Percentiles rank a stretch among this genome's conserved stretches.
Conservation (phyloP, 1,140 invertebrate species). For the Goniozus legneri region DNA sequence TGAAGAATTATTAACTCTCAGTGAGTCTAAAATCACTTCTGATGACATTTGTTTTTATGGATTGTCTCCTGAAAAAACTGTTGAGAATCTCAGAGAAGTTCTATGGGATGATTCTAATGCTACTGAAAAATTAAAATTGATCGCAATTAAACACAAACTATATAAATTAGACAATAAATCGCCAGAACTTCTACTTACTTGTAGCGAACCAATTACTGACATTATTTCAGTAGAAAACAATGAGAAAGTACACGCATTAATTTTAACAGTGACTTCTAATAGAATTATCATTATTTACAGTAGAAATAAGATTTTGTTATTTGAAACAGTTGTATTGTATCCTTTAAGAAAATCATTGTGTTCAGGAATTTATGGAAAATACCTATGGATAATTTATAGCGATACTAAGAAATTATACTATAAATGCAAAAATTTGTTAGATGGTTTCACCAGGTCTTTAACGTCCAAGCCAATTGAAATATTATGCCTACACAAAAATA, state of each 20-base stretch:
- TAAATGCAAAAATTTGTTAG: constrained; percentile 17
- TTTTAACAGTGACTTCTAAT: constrained; percentile 24
- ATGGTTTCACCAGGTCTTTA: too few relatives aligned
- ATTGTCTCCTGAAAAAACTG: constrained; percentile 7
- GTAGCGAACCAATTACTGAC: constrained; percentile 20
- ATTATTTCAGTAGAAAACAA: constrained; percentile 26
- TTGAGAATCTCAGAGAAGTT: constrained; percentile 12
- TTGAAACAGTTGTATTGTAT: constrained; percentile 28
- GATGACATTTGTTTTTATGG: not conserved
- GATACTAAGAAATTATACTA: constrained; percentile 27
- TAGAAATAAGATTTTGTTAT: constrained; percentile 17
- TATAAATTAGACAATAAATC: constrained; percentile 13
- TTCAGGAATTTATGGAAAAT: constrained; percentile 19
- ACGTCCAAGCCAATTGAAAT: too few relatives aligned
- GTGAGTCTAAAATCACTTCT: not conserved
- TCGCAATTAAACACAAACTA: constrained; percentile 26
- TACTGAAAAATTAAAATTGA: constrained; percentile 22
- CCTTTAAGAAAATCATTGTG: constrained; percentile 19
- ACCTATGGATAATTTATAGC: constrained; percentile 33
- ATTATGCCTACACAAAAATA: constrained; percentile 19
- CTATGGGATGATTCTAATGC: constrained; percentile 8
- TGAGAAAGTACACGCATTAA: constrained; percentile 22
- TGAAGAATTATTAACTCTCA: constrained; percentile 13
- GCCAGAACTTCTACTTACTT: constrained; percentile 26
- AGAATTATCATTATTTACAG: constrained; percentile 27